Base-by-base conservation (phyloP, 2,113 vertebrate genomes). In the Perca flavescens region DNA sequence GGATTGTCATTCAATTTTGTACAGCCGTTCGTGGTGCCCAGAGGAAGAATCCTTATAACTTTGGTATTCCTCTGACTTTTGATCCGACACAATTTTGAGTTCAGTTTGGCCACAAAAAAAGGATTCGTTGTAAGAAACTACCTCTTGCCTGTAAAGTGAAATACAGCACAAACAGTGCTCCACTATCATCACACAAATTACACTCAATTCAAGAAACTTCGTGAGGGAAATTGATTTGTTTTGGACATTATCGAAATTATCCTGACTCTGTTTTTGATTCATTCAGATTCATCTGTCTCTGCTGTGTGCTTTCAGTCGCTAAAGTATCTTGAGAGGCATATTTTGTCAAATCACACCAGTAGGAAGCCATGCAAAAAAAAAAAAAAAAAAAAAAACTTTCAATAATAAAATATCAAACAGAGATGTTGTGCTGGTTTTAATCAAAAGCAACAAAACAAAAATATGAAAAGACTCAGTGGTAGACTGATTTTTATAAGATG, bases 271-370 rank as follows among this genome's bases (percentile, higher is more conserved):
- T 31, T 72, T 74, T 17, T 54, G 31, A 67, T 28, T 52, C 21
- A 84, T 71, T 67, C 25, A 70, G 58, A 82, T 77, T 16, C n/a
- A 40, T 64, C 61, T 25, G 50, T 43, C 36, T 15, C 82, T 47
- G 70, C 74, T 79, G 74, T 9, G 80, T 34, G 61, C 14, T 54
- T 36, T 25, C 15, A 47, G 43, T 9, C 3, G 46, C 46, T 50
- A 31, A 50, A 57, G 54, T 56, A 47, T 49, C 25, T 61, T 43
- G 47, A 40, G 49, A 63, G 36, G 21, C 54, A 54, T 15, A 49
- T 13, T 54, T 50, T 60, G 50, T 67, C 36, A 76, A 67, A 86
- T 68, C 56, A 40, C 74, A 60, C 80, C 46, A 40, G 60, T 15
- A 67, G 54, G 50, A 71, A 54, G 25, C 46, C 53, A 28, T 6